A percentile compares a stretch with the other conserved stretches of the same genome.
Evolutionary conservation across 1,140 invertebrate species (phyloP).

Genomic region (Drosophila dunni): DNA sequence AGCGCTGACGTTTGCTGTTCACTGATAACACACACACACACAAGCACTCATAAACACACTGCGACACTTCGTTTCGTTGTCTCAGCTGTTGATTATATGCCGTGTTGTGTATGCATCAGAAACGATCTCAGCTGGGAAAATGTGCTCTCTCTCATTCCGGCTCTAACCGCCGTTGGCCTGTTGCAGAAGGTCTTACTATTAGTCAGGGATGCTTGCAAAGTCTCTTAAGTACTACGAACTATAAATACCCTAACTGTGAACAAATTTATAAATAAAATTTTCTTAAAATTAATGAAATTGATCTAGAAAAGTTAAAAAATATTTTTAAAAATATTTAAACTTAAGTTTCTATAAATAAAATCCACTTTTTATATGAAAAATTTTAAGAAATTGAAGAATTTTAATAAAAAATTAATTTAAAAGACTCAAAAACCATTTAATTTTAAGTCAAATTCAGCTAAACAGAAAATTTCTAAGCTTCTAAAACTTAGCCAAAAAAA

Average conservation of each 20-base stretch:
- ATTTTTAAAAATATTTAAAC: too few relatives aligned
- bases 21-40: constrained; percentile 31
- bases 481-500: too few relatives aligned
- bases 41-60: background rate
- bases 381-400: too few relatives aligned
- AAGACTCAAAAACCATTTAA: too few relatives aligned
- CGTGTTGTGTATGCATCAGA: background rate
- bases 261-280: background rate
- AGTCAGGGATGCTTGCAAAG: background rate
- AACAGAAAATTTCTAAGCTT: too few relatives aligned
- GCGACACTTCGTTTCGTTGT: constrained; percentile 19
- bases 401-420: too few relatives aligned
- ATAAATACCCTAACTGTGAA: constrained; percentile 16
- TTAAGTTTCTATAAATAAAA: too few relatives aligned
- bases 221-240: background rate
- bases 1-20: constrained; percentile 8
- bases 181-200: constrained; percentile 58
- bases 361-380: too few relatives aligned
- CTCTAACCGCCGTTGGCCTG: constrained; percentile 65
- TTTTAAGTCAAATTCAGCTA: too few relatives aligned
- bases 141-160: constrained; percentile 42
- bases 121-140: constrained; percentile 28
- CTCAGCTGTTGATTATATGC: constrained; percentile 48
- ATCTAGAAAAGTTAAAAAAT: too few relatives aligned
- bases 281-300: too few relatives aligned